phyloP scores from a whole-genome alignment of 2,797 vertebrate genomes.

The Cryptoprocta ferox region DNA sequence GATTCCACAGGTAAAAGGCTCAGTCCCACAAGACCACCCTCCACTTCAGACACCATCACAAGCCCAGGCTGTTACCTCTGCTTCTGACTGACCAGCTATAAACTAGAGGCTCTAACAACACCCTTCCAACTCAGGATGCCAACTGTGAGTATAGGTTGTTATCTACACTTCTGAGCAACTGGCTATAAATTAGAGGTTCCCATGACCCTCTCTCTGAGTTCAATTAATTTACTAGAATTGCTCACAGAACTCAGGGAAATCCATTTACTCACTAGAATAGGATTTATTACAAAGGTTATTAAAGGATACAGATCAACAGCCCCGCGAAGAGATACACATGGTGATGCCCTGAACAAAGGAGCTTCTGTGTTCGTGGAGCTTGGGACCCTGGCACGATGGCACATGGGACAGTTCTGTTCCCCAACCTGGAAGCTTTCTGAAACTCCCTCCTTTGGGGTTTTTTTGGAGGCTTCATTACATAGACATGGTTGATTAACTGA shows the following conservation, averaged over 20 bases:
- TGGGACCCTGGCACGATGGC: background rate
- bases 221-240: background rate
- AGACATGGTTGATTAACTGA: background rate
- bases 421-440: background rate
- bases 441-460: background rate
- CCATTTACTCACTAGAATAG: background rate
- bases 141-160: background rate
- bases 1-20: background rate
- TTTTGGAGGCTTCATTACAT: background rate
- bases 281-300: background rate
- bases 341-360: background rate
- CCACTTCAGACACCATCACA: background rate
- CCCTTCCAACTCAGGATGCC: background rate
- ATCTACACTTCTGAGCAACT: background rate
- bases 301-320: background rate
- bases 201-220: background rate
- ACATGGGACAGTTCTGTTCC: background rate
- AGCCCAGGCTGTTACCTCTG: background rate
- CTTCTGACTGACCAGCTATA: background rate
- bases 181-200: background rate
- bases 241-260: background rate
- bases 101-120: background rate
- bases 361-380: background rate
- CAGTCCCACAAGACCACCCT: background rate
- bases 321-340: background rate